Evolutionary conservation across 1,140 invertebrate species (phyloP).

Genomic region (Portunus trituberculatus): DNA sequence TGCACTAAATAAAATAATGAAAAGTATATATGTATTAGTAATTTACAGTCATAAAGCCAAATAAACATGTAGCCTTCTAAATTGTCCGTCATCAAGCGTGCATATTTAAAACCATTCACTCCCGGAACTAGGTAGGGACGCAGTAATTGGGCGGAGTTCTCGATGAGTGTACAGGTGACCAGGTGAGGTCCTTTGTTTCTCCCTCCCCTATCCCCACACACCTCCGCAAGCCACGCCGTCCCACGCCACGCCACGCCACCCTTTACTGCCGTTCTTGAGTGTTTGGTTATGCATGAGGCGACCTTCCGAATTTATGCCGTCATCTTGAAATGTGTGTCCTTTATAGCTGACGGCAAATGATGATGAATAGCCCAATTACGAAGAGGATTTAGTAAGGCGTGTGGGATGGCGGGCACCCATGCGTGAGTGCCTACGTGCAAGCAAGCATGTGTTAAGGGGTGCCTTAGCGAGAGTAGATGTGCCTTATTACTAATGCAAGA

Average conservation of each 20-base stretch:
- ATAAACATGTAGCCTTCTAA: background rate
- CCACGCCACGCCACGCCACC: background rate
- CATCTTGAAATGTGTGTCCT: conserved; percentile 13
- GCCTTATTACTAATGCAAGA: background rate
- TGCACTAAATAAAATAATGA: background rate
- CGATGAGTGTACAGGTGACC: background rate
- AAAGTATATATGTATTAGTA: background rate
- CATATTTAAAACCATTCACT: conserved; percentile 3
- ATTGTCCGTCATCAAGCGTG: background rate
- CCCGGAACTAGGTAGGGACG: background rate
- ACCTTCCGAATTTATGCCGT: conserved; percentile 12
- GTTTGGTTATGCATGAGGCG: conserved; percentile 10
- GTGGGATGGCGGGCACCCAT: background rate
- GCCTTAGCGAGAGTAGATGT: background rate
- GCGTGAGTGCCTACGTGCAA: conserved; percentile 17
- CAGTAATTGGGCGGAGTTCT: background rate
- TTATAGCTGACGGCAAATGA: background rate
- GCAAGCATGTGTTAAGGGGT: background rate
- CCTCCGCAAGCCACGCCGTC: too few species aligned
- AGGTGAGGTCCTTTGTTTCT: background rate
- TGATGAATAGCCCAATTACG: conserved; percentile 6
- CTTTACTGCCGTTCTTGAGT: background rate
- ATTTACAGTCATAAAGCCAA: background rate
- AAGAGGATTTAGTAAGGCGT: background rate
- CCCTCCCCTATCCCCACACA: background rate